Evolutionary conservation across 2,888 invertebrate species (phyloP).

Genomic region (Tenthredo mesomela): DNA sequence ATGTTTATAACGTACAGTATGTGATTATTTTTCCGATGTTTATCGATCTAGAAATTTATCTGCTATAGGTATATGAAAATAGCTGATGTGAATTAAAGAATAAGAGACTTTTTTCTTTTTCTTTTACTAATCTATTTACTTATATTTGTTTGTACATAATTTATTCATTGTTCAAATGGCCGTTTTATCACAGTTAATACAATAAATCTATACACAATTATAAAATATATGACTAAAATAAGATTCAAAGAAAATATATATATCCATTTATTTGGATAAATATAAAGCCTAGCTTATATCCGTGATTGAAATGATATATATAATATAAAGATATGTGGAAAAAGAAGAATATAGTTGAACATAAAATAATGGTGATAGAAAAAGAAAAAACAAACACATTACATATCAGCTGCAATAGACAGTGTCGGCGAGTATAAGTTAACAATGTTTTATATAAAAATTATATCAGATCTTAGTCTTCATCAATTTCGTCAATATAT

Average conservation of each 20-base stretch:
- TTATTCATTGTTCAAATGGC: constrained; percentile 60
- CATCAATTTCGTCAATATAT: constrained; percentile 24
- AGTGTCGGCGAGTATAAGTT: constrained; percentile 16
- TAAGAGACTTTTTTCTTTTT: neutral
- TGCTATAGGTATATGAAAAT: neutral
- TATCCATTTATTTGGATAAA: neutral
- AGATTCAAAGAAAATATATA: neutral
- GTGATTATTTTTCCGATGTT: neutral
- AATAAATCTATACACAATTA: constrained; percentile 66
- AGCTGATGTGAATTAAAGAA: neutral
- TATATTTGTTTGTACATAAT: constrained; percentile 38
- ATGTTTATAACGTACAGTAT: neutral
- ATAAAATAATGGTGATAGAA: neutral
- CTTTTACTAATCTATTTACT: constrained; percentile 33
- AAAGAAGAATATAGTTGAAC: neutral
- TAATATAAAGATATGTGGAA: neutral
- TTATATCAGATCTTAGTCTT: constrained; percentile 42
- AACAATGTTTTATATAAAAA: constrained; percentile 40
- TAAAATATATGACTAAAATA: constrained; percentile 3
- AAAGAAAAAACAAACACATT: neutral
- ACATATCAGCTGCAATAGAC: constrained; percentile 15
- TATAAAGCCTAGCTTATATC: neutral
- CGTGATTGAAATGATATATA: neutral
- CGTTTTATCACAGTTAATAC: constrained; percentile 71
- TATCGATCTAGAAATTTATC: neutral